phyloP scores from a whole-genome alignment of 2,888 invertebrate species.

The Luperina testacea region DNA sequence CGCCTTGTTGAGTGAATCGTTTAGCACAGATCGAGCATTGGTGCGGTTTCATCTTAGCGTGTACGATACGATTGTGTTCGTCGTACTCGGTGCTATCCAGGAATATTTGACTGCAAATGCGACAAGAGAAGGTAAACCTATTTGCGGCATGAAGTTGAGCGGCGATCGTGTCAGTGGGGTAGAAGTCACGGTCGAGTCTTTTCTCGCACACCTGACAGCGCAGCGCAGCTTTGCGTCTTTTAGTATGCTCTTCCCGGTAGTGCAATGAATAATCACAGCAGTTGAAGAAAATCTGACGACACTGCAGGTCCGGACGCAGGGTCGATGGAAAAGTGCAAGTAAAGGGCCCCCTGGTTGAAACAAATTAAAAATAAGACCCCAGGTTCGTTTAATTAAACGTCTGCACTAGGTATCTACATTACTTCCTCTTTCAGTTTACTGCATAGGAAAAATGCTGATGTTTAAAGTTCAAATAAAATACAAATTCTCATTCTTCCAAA shows the following conservation, averaged over 20 bases:
- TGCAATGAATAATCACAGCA: constrained; percentile 88
- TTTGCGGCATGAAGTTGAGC: constrained; percentile 68
- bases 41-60: constrained; percentile 85
- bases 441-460: not conserved
- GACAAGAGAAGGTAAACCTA: constrained; percentile 77
- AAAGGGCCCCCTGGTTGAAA: constrained; percentile 82
- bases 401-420: constrained; percentile 17
- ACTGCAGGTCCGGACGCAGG: constrained; percentile 81
- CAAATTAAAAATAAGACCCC: constrained; percentile 57
- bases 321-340: constrained; percentile 84
- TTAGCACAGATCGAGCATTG: constrained; percentile 85
- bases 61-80: constrained; percentile 82
- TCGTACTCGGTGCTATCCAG: constrained; percentile 78
- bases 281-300: constrained; percentile 85
- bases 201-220: constrained; percentile 89
- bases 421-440: not conserved
- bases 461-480: not conserved
- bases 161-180: constrained; percentile 64
- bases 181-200: constrained; percentile 80
- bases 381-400: constrained; percentile 32
- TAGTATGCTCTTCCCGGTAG: constrained; percentile 87
- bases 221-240: constrained; percentile 84
- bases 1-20: constrained; percentile 86
- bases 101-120: constrained; percentile 80
- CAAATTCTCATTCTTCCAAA: not conserved